phyloP scores from a whole-genome alignment of 2,113 vertebrate species.

The human (Homo sapiens) region GRCh38 chr4:150289001-150289500 shows the following conservation, averaged over 20 bases:
- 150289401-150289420: slow-evolving; percentile 74
- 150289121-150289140: not conserved
- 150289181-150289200: slow-evolving; percentile 15
- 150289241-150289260: not conserved
- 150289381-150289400: slow-evolving; percentile 70
- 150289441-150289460: not conserved
- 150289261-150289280: not conserved
- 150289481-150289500: slow-evolving; percentile 72
- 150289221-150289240: not conserved
- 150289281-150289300: not conserved
- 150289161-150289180: not conserved
- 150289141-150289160: not conserved
- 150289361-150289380: slow-evolving; percentile 39
- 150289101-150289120: not conserved
- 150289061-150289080: not conserved
- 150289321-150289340: not conserved
- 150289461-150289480: slow-evolving; percentile 67
- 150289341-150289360: slow-evolving; percentile 54
- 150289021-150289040: not conserved
- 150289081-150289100: not conserved
- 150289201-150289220: not conserved
- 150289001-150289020: not conserved
- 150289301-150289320: slow-evolving; percentile 34
- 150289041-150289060: not conserved
- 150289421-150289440: slow-evolving; percentile 73